A percentile compares a stretch with the other conserved stretches of the same genome.
phyloP scores from a whole-genome alignment of 37 sponge, comb jelly and placozoan species.

The Oopsacas minuta region DNA sequence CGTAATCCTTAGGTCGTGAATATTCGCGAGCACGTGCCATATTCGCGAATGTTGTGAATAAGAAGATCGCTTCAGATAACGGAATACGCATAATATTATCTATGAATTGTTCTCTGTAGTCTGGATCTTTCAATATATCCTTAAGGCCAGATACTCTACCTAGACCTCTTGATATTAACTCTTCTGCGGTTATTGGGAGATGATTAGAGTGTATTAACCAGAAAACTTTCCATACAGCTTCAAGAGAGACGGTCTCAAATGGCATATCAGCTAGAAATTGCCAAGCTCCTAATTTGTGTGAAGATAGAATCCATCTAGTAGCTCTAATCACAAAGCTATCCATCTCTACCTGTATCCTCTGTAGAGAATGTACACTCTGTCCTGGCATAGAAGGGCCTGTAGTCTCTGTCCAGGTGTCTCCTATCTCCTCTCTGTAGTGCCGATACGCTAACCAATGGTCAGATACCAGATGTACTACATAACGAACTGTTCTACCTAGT shows the following conservation, averaged over 20 bases:
- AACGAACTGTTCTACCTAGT: constrained; percentile 61
- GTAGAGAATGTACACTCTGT: constrained; percentile 34
- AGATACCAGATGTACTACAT: constrained; percentile 59
- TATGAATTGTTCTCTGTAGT: constrained; percentile 46
- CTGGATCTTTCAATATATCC: constrained; percentile 29
- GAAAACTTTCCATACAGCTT: constrained; percentile 66
- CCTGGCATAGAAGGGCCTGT: background rate
- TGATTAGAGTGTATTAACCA: constrained; percentile 63
- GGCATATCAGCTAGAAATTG: constrained; percentile 98
- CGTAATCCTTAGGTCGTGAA: constrained; percentile 30
- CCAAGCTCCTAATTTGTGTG: constrained; percentile 79
- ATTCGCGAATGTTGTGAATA: constrained; percentile 83
- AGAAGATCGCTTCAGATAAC: constrained; percentile 66
- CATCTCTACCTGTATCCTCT: constrained; percentile 68
- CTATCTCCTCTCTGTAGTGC: background rate
- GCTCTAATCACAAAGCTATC: constrained; percentile 76
- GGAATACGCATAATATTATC: constrained; percentile 62
- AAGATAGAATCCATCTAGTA: constrained; percentile 62
- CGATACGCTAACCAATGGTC: constrained; percentile 72
- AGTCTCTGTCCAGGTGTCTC: constrained; percentile 21
- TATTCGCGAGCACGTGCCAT: constrained; percentile 58
- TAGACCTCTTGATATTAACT: background rate
- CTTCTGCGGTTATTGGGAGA: constrained; percentile 17
- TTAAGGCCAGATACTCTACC: constrained; percentile 27
- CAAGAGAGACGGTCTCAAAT: constrained; percentile 54